Base-by-base conservation (phyloP, 1,140 invertebrate genomes). In the Apis dorsata region DNA sequence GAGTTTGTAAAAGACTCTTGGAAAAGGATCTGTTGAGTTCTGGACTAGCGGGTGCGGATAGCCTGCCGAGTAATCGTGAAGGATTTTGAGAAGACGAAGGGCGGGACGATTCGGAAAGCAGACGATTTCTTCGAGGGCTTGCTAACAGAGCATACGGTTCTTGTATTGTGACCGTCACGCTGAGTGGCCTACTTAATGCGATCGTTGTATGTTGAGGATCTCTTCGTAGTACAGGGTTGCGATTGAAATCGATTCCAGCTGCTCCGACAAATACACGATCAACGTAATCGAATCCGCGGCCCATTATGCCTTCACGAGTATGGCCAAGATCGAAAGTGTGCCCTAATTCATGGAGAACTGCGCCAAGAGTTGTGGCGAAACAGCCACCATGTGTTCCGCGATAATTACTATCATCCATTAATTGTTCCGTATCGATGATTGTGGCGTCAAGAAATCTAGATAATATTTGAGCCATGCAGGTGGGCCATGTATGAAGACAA, bases 291-390 rank as follows among this genome's bases (percentile, higher is more conserved):
- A 99, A 99, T 21, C 98, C 98, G 90, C 97, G 95, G 21, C 97
- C 97, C 98, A 99, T 99, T 69, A 99, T 97, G 12, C 98, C 98
- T 86, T 97, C 95, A 85, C 96, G 95, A 1, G 98, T 97, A 92
- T 99, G 98, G 0, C 98, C 98, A 59, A 99, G 95, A 94, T 99
- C 98, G 93, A 99, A 98, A 2, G 97, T 98, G 92, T 99, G 98
- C 19, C 98, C 98, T 66, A 99, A 93, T 94, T 99, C 98, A 94
- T 99, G 98, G 53, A 98, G 96, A 12, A 98, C 96, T n/a, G 98
- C 97, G 9, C 98, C 98, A 55, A 99, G 93, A 24, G 97, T 98
- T 17, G 98, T 99, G 8, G 98, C 97, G 94, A 97, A 98, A 90
- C 98, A 98, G 49, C 97, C 97, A 76, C 98, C 98, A 87, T 96